Percentiles rank a stretch among this genome's conserved stretches.
Conservation (phyloP, 2,113 vertebrate genomes). For the Triplophysa dalaica region DNA sequence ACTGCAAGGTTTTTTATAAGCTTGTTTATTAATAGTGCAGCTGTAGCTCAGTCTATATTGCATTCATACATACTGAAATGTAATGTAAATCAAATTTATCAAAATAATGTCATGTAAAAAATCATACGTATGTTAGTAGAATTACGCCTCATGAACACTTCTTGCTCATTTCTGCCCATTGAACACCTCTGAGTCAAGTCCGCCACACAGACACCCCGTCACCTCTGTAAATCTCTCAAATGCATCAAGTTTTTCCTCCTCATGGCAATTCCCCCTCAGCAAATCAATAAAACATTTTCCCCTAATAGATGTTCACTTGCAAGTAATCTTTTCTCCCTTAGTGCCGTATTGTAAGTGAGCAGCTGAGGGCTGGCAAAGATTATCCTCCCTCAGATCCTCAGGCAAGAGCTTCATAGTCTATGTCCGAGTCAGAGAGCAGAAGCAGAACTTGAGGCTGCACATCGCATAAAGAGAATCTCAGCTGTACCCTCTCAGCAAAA, state of each 20-base stretch:
- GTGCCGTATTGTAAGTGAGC: constrained; percentile 15
- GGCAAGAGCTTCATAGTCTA: background rate
- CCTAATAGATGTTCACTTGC: constrained; percentile 34
- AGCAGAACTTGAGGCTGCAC: background rate
- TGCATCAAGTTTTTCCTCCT: constrained; percentile 6
- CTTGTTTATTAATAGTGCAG: background rate
- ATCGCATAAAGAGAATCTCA: background rate
- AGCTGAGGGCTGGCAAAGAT: constrained; percentile 32
- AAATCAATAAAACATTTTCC: constrained; percentile 39
- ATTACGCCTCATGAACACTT: background rate
- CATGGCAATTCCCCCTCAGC: background rate
- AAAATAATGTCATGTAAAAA: too few relatives aligned
- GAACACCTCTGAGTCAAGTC: background rate
- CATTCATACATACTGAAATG: too few relatives aligned
- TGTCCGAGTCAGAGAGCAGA: background rate
- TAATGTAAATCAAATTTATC: too few relatives aligned
- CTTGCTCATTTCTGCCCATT: background rate
- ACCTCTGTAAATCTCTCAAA: constrained; percentile 7
- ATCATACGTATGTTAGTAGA: background rate
- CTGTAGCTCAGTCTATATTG: too few relatives aligned
- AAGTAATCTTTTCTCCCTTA: constrained; percentile 28
- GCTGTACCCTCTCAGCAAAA: background rate
- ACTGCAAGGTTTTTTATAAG: too few relatives aligned
- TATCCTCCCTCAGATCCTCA: constrained; percentile 3
- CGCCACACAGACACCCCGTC: background rate